Conservation (phyloP, 1,140 invertebrate genomes). For the Bombus superbus region DNA sequence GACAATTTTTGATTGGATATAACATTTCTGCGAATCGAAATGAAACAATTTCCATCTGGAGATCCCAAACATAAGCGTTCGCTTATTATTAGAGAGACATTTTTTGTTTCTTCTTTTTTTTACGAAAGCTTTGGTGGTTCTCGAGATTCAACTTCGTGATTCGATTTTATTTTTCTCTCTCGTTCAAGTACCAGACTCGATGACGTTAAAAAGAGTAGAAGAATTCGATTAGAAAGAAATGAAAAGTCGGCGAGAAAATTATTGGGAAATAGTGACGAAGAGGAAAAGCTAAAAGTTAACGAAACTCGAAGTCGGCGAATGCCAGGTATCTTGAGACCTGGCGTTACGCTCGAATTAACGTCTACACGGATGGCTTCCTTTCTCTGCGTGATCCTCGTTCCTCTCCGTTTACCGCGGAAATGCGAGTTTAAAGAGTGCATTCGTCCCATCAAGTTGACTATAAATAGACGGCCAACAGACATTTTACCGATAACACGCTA, state of each 20-base stretch:
- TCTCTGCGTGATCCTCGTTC: conserved; percentile 37
- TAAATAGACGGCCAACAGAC: conserved; percentile 39
- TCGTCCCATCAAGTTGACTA: conserved; percentile 41
- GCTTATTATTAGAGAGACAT: no score
- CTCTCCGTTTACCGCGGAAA: conserved; percentile 46
- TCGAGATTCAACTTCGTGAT: neutral
- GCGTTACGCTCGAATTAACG: conserved; percentile 44
- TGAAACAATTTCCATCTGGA: neutral
- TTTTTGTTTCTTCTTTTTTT: neutral
- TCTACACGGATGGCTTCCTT: conserved; percentile 38
- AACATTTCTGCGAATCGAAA: conserved; percentile 12
- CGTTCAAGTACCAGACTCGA: neutral
- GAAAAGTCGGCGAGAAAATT: neutral
- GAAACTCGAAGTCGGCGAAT: neutral
- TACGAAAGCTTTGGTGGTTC: neutral
- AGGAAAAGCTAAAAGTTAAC: neutral
- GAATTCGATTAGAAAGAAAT: neutral
- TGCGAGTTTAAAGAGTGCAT: conserved; percentile 50
- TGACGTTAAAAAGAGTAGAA: neutral
- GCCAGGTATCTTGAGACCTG: conserved; percentile 10
- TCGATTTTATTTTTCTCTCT: neutral
- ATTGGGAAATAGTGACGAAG: neutral
- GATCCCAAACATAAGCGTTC: neutral
- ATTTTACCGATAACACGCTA: conserved; percentile 34
- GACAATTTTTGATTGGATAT: neutral